Conservation (phyloP, 2,888 invertebrate genomes). For the Stegophylla sp. region DNA sequence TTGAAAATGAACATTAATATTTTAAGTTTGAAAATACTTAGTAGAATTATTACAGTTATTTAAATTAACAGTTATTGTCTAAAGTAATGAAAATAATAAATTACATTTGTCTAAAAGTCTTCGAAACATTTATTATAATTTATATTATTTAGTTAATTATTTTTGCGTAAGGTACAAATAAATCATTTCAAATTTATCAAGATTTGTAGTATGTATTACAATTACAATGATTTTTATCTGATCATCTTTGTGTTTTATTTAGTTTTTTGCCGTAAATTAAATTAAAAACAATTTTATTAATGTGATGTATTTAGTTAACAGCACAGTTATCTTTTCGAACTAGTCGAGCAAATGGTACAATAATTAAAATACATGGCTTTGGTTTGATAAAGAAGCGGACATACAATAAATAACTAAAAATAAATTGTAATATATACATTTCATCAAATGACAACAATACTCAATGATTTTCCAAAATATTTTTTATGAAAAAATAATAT, state of each 20-base stretch:
- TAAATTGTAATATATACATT: background rate
- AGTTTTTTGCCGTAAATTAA: slow-evolving; percentile 8
- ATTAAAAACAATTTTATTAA: slow-evolving; percentile 30
- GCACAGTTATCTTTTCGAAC: slow-evolving; percentile 36
- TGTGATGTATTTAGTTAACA: slow-evolving; percentile 18
- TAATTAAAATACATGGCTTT: background rate
- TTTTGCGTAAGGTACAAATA: background rate
- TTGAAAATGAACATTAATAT: background rate
- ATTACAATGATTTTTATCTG: background rate
- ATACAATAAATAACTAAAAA: slow-evolving; percentile 4
- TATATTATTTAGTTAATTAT: background rate
- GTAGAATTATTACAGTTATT: background rate
- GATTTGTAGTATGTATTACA: background rate
- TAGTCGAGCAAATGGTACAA: slow-evolving; percentile 30
- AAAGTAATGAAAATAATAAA: too few relatives aligned
- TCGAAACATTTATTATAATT: background rate
- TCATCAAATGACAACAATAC: background rate
- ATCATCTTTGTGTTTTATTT: background rate
- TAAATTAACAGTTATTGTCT: background rate
- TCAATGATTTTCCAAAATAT: background rate
- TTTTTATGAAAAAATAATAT: too few relatives aligned
- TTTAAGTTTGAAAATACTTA: background rate
- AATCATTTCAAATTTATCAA: background rate
- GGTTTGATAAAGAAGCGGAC: background rate
- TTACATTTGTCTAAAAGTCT: background rate